Percentiles rank a stretch among this genome's conserved stretches.
phyloP scores from a whole-genome alignment of 2,888 invertebrate genomes.

The Entomobrya multifasciata region DNA sequence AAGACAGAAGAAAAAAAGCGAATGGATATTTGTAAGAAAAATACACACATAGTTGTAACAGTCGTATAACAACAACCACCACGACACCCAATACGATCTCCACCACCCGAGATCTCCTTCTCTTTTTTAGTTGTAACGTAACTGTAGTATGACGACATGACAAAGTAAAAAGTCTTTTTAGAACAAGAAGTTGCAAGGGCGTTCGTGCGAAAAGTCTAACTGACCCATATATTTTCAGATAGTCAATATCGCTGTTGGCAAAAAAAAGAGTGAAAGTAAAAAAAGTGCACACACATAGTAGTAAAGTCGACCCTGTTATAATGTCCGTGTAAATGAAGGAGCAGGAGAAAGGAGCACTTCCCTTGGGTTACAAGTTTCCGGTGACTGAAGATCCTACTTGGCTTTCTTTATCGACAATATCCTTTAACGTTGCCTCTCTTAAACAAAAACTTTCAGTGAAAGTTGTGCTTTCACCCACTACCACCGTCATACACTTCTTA shows the following conservation, averaged over 20 bases:
- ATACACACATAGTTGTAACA: neutral
- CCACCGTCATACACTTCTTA: too few relatives aligned
- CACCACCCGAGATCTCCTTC: neutral
- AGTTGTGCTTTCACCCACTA: too few relatives aligned
- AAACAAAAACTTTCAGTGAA: too few relatives aligned
- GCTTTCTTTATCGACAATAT: neutral
- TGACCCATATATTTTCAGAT: conserved; percentile 71
- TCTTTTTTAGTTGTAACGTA: neutral
- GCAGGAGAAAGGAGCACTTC: neutral
- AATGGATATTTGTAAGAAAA: neutral
- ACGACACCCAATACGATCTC: neutral
- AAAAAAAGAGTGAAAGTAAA: conserved; percentile 1
- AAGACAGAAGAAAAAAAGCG: neutral
- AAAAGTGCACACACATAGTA: neutral
- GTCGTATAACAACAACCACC: neutral
- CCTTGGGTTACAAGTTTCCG: conserved; percentile 70
- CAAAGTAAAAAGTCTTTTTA: conserved; percentile 55
- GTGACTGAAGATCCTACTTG: conserved; percentile 42
- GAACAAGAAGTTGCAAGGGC: conserved; percentile 69
- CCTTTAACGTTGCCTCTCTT: neutral
- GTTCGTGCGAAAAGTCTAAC: conserved; percentile 74
- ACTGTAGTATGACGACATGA: conserved; percentile 15
- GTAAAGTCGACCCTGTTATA: neutral
- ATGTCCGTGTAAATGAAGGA: neutral
- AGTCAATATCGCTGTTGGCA: conserved; percentile 70